Conservation (phyloP, 2,888 invertebrate genomes). For the Stomorhina lunata region DNA sequence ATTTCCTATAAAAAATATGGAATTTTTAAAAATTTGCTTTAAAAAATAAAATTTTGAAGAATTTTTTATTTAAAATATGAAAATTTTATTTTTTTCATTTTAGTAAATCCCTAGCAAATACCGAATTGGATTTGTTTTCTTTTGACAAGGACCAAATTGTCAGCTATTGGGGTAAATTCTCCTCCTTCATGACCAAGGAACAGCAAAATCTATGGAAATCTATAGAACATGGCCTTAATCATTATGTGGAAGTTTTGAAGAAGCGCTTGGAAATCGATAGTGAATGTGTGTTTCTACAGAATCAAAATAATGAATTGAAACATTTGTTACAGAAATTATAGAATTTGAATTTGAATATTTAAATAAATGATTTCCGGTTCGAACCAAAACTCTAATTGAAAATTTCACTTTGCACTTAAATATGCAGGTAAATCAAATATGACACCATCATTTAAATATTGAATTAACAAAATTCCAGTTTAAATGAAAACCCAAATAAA, state of each 20-base stretch:
- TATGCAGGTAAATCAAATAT: conserved; percentile 4
- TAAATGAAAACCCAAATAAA: neutral
- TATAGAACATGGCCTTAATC: conserved; percentile 77
- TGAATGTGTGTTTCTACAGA: conserved; percentile 84
- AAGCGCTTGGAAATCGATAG: conserved; percentile 85
- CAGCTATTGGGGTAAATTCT: conserved; percentile 85
- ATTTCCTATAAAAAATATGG: no score
- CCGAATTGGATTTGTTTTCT: conserved; percentile 67
- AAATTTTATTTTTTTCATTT: conserved; percentile 11
- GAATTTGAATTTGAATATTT: neutral
- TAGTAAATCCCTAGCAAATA: neutral
- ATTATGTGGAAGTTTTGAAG: conserved; percentile 77
- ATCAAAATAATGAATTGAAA: conserved; percentile 86
- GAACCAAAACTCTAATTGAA: neutral
- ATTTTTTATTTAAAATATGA: neutral
- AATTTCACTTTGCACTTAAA: neutral
- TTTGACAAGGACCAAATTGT: conserved; percentile 81
- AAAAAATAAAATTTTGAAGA: no score
- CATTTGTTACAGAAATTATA: conserved; percentile 83
- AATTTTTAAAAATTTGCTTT: no score
- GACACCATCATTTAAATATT: neutral
- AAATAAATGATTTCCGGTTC: neutral
- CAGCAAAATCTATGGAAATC: conserved; percentile 86
- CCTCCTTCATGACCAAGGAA: conserved; percentile 82
- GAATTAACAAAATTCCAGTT: neutral